Evolutionary conservation across 2,797 vertebrate species (phyloP).

Genomic region (Neomorphus geoffroyi): DNA sequence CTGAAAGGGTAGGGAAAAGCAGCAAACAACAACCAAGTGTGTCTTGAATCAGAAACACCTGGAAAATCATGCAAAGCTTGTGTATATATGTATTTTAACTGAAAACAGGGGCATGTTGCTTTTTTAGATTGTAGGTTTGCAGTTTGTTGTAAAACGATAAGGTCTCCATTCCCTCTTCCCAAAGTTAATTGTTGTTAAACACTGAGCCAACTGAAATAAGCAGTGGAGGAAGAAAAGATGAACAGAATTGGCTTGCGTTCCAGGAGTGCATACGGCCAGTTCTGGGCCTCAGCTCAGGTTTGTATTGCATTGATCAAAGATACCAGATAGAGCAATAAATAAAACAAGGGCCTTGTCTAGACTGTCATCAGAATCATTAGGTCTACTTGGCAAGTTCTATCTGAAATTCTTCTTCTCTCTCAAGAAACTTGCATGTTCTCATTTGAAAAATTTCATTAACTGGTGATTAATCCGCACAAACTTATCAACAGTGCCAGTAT

Average conservation of each 20-base stretch:
- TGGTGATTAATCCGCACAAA: background rate
- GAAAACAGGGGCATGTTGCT: background rate
- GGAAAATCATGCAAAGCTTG: slow-evolving; percentile 29
- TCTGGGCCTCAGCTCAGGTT: background rate
- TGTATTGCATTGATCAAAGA: background rate
- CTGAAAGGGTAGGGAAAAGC: background rate
- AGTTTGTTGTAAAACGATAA: slow-evolving; percentile 63
- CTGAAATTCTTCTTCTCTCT: background rate
- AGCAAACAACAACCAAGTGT: slow-evolving; percentile 68
- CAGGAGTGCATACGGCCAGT: background rate
- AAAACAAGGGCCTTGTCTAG: background rate
- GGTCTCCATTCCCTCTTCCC: slow-evolving; percentile 31
- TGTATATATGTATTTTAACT: slow-evolving; percentile 35
- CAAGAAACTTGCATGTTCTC: background rate
- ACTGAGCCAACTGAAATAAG: slow-evolving; percentile 10
- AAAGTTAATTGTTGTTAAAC: slow-evolving; percentile 41
- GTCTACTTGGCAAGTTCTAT: background rate
- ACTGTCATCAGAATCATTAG: background rate
- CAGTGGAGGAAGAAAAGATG: background rate
- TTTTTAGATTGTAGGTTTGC: slow-evolving; percentile 45
- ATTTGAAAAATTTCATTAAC: background rate
- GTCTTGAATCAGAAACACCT: slow-evolving; percentile 74
- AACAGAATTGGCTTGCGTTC: background rate
- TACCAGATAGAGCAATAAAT: background rate
- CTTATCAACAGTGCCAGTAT: background rate